Conservation (phyloP, 2,113 vertebrate genomes). For the Pterophyllum scalare region DNA sequence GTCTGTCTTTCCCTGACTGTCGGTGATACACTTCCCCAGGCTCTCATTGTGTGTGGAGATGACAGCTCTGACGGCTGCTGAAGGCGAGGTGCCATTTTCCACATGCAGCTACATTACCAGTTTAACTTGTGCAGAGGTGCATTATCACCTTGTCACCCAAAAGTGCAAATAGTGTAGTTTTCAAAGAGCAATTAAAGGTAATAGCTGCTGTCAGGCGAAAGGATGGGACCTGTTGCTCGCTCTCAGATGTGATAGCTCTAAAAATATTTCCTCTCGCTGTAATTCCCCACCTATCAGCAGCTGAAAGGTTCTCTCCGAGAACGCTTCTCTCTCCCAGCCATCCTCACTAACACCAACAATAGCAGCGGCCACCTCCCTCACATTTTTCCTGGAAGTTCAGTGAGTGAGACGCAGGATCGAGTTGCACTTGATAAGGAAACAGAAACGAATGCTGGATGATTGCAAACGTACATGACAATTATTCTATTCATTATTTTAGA, state of each 20-base stretch:
- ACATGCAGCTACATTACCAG: conserved; percentile 86
- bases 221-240: conserved; percentile 89
- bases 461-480: conserved; percentile 79
- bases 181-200: conserved; percentile 92
- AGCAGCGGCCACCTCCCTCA: conserved; percentile 66
- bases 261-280: conserved; percentile 76
- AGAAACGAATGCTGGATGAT: conserved; percentile 73
- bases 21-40: conserved; percentile 66
- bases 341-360: conserved; percentile 61
- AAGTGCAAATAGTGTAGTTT: conserved; percentile 88
- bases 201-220: conserved; percentile 91
- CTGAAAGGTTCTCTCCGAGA: conserved; percentile 75
- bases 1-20: conserved; percentile 48
- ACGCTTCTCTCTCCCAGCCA: conserved; percentile 53
- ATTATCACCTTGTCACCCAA: conserved; percentile 94
- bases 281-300: conserved; percentile 75
- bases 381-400: conserved; percentile 71
- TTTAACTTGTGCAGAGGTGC: conserved; percentile 91
- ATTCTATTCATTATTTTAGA: conserved; percentile 81
- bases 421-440: conserved; percentile 75
- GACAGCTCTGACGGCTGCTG: conserved; percentile 74
- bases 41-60: conserved; percentile 74
- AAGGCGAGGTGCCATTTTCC: conserved; percentile 81
- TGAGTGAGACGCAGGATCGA: conserved; percentile 71
- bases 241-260: conserved; percentile 78